Conservation (phyloP, 2,113 vertebrate species). For the Leucoraja erinaceus region DNA sequence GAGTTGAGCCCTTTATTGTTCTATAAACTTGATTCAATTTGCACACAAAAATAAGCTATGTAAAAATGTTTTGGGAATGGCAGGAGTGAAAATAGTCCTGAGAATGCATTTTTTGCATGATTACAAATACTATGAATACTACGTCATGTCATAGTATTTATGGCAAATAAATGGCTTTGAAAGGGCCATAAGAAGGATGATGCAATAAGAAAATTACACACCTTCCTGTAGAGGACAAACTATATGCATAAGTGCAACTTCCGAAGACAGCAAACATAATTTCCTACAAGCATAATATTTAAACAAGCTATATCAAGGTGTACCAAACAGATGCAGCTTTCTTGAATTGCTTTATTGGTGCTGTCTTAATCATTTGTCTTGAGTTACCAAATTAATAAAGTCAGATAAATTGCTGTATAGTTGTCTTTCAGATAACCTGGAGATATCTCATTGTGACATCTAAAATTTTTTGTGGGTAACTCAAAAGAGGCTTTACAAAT, state of each 20-base stretch:
- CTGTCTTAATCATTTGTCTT: neutral
- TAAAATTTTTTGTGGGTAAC: neutral
- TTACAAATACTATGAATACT: neutral
- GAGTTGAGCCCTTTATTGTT: neutral
- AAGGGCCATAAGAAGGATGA: neutral
- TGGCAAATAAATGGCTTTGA: neutral
- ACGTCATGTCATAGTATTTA: neutral
- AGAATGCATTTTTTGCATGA: neutral
- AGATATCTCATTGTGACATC: neutral
- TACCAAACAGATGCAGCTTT: neutral
- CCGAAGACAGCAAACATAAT: neutral
- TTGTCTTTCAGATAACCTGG: neutral
- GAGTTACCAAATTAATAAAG: neutral
- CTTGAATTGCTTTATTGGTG: no score
- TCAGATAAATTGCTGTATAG: neutral
- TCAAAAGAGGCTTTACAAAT: neutral
- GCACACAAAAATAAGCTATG: conserved; percentile 7
- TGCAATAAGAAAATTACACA: neutral
- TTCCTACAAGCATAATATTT: neutral
- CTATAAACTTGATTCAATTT: neutral
- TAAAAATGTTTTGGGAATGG: neutral
- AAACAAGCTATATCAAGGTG: neutral
- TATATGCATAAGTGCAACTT: neutral
- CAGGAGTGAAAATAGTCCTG: neutral
- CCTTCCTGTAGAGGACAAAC: neutral